Base-by-base conservation (phyloP, 2,888 invertebrate species). In the Tenthredo mesomela region DNA sequence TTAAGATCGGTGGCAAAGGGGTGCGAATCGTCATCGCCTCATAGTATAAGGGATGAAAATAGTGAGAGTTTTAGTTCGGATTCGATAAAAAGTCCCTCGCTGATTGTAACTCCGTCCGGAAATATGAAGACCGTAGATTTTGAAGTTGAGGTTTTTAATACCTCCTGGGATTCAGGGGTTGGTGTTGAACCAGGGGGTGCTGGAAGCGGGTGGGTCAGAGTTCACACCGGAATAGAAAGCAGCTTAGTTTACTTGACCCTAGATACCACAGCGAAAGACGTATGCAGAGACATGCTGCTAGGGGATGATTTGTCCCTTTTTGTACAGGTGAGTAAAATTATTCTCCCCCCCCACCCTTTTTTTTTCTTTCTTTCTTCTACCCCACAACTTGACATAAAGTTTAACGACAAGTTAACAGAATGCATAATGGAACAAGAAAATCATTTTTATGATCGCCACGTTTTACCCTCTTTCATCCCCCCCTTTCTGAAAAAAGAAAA, bases 201-300 rank as follows among this genome's bases (percentile, higher is more conserved):
- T 50, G 92, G 92, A 70, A 94, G 94, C 87, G 95, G 95, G 85
- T 96, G 96, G 95, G 94, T 96, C 86, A 94, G 96, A 78, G 94
- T 96, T 86, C 95, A 95, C 90, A 95, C 95, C 86, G 95, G 95
- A 85, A 94, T 95, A 88, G 94, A 95, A 85, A 95, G 95, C 84
- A 94, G 95, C 87, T 95, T 95, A 89, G 94, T 95, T 87, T 94
- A 95, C 85, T 93, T 95, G 78, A 95, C 95, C 88, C 94, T 94
- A 33, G 95, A 95, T 73, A 95, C 95, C 18, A 95, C 95, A 86
- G 95, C 95, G 70, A 93, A 89, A 29, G 94, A 94, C 87, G 91
- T 94, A 86, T 93, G 93, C 89, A 90, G 93, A 84, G 93, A 94
- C 87, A 92, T 96, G 86, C 94, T 95, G 2, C 93, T 95, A 9